A percentile compares a stretch with the other conserved stretches of the same genome.
phyloP scores from a whole-genome alignment of 2,113 vertebrate genomes.

The Rutilus rutilus region DNA sequence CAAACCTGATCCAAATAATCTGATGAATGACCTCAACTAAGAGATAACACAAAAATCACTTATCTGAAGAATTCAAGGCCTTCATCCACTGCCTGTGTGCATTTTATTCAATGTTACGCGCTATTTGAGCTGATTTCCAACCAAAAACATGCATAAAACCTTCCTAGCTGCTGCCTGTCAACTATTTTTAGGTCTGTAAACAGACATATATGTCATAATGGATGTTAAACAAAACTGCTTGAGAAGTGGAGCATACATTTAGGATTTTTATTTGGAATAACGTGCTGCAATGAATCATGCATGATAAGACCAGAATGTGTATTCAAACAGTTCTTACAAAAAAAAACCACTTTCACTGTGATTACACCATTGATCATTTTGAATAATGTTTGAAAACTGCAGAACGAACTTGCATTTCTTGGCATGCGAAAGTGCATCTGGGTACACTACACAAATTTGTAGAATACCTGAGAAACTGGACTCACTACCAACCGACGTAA shows the following conservation, averaged over 20 bases:
- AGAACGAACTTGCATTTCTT: background rate
- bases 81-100: background rate
- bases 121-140: background rate
- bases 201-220: background rate
- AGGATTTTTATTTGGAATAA: background rate
- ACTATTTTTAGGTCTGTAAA: background rate
- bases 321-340: background rate
- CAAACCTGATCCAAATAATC: slow-evolving; percentile 5
- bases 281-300: background rate
- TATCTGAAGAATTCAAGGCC: slow-evolving; percentile 46
- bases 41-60: background rate
- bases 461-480: slow-evolving; percentile 4
- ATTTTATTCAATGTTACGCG: background rate
- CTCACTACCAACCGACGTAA: background rate
- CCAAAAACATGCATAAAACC: background rate
- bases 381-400: background rate
- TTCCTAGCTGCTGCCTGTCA: background rate
- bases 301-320: background rate
- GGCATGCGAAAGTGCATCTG: background rate
- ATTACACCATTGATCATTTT: background rate
- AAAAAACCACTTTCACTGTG: background rate
- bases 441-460: background rate
- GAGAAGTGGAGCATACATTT: background rate
- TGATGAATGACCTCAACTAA: slow-evolving; percentile 31
- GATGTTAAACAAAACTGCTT: background rate